phyloP scores from a whole-genome alignment of 2,888 invertebrate species.

The Drosophila suboccidentalis region DNA sequence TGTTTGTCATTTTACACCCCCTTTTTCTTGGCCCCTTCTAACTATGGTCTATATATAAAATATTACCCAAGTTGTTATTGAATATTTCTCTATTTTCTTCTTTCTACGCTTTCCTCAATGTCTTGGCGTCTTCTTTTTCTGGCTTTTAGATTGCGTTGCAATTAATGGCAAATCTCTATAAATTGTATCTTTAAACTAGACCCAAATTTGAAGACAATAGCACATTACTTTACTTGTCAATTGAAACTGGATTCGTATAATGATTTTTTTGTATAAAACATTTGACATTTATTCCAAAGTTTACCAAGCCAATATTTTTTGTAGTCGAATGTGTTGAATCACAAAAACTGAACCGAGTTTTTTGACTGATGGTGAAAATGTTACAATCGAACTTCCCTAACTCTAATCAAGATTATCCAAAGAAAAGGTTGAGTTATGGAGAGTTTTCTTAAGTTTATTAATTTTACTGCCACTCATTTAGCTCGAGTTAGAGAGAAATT shows the following conservation, averaged over 20 bases:
- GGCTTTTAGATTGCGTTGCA: constrained; percentile 1
- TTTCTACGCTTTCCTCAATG: constrained; percentile 1
- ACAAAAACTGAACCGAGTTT: not conserved
- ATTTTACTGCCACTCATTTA: too few relatives aligned
- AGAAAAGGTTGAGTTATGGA: too few relatives aligned
- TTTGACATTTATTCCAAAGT: constrained; percentile 11
- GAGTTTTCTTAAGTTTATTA: too few relatives aligned
- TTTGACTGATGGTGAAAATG: too few relatives aligned
- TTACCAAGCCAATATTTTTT: not conserved
- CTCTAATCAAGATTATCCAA: too few relatives aligned
- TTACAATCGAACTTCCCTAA: too few relatives aligned
- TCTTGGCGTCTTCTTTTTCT: not conserved
- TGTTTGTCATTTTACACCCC: constrained; percentile 29
- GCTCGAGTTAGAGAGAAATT: too few relatives aligned
- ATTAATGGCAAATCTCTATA: constrained; percentile 14
- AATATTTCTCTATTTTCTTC: not conserved
- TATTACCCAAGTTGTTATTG: not conserved
- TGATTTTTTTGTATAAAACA: not conserved
- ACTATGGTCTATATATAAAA: not conserved
- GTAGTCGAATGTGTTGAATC: not conserved
- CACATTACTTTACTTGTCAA: constrained; percentile 60
- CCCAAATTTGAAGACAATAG: constrained; percentile 30
- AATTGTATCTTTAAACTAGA: constrained; percentile 15
- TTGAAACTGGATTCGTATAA: constrained; percentile 6
- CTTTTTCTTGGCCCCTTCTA: not conserved